Base-by-base conservation (phyloP, 1,140 invertebrate species). In the Drosophila pandora region DNA sequence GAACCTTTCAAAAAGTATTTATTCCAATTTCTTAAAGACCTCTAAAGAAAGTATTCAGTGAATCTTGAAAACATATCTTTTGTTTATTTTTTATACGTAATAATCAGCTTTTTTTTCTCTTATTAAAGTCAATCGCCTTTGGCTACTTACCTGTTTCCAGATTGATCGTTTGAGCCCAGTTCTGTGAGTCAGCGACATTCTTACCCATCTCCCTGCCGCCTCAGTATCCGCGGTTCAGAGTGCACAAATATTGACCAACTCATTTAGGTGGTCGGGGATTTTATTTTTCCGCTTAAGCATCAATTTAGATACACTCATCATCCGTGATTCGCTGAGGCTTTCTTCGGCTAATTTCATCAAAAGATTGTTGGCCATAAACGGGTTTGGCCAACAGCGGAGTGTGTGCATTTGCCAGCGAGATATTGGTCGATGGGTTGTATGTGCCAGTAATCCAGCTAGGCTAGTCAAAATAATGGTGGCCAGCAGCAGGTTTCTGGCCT, bases 171-270 rank as follows among this genome's bases (percentile, higher is more conserved):
- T 63, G 43, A 61, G 50, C 48, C 57, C 68, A 25, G 25, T 17
- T 58, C 9, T 58, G 58, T 81, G 79, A 81, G 53, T 81, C 79
- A 82, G 41, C 67, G 43, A 70, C 67, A 70, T 69, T 70, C 75
- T 37, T 39, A 17, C 4, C 25, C 17, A 32, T 6, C 34, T 28
- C 39, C 41, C 47, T 45, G 53, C 9, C 21, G 37, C 39, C 30
- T 41, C 39, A 6, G 4, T 22, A 17, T 43, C 56, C 58, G 39
- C 39, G 64, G 59, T 65, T 75, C 75, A 75, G 60, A 83, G 70
- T 83, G 60, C 79, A 79, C 79, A 82, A 79, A 75, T 79, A 83
- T 83, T 82, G 76, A 73, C 53, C 64, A 67, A 74, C 53, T 75
- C 75, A 82, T 79, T 74, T 82, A 25, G 49, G 37, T 48, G 28